Conservation (phyloP, 2,113 vertebrate species). For the Sminthopsis crassicaudata region DNA sequence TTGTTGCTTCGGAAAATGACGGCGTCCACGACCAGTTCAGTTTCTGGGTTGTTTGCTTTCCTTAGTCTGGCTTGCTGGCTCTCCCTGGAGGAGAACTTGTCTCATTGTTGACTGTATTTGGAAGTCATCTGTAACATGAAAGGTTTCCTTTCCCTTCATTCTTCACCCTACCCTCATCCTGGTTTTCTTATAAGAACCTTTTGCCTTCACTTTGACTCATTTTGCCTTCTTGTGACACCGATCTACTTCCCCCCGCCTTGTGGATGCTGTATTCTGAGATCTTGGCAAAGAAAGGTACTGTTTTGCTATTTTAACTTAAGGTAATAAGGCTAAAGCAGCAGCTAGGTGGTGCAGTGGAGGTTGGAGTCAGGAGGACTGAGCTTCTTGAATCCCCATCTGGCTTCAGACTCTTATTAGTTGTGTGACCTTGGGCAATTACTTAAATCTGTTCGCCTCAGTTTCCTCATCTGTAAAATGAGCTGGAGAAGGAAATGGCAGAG, state of each 20-base stretch:
- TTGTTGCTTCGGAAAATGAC: background rate
- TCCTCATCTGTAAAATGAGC: background rate
- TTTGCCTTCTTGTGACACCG: background rate
- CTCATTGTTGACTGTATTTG: background rate
- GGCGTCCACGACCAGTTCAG: background rate
- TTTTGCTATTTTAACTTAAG: background rate
- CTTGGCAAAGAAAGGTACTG: background rate
- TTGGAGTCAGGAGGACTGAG: background rate
- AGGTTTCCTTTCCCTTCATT: background rate
- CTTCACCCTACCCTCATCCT: background rate
- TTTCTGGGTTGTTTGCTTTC: background rate
- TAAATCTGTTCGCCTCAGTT: background rate
- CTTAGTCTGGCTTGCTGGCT: background rate
- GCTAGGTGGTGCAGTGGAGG: background rate
- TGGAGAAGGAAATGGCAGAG: background rate
- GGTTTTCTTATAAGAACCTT: background rate
- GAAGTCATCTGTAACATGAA: background rate
- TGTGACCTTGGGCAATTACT: background rate
- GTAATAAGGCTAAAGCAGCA: background rate
- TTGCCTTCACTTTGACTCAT: background rate
- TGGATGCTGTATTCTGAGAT: background rate
- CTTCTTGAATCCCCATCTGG: background rate
- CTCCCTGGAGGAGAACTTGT: background rate
- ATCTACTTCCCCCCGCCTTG: background rate
- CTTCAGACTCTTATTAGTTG: background rate